Conservation (phyloP, 2,888 invertebrate species). For the Amblyteles armatorius region DNA sequence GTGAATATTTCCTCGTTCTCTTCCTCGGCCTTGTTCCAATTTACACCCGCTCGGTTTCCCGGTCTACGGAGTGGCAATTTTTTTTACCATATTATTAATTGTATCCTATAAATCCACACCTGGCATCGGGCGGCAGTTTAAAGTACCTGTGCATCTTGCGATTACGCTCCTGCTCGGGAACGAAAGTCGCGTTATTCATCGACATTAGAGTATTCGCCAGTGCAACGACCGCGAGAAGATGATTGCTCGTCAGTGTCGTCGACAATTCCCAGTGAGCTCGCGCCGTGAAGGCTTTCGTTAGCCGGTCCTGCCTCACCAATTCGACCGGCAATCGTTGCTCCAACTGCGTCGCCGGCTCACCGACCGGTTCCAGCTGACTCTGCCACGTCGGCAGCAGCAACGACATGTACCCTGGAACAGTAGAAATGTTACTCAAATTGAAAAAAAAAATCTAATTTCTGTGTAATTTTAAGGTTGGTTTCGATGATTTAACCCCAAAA, state of each 20-base stretch:
- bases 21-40: slow-evolving; percentile 91
- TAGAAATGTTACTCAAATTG: background rate
- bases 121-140: background rate
- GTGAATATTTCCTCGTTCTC: slow-evolving; percentile 93
- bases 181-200: slow-evolving; percentile 97
- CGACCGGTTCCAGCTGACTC: slow-evolving; percentile 85
- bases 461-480: too few species aligned
- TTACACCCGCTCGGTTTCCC: slow-evolving; percentile 87
- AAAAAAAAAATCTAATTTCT: too few species aligned
- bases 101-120: background rate
- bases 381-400: slow-evolving; percentile 96
- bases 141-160: slow-evolving; percentile 90
- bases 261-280: slow-evolving; percentile 98
- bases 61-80: slow-evolving; percentile 84
- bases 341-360: slow-evolving; percentile 81
- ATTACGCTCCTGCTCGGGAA: slow-evolving; percentile 94
- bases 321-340: slow-evolving; percentile 89
- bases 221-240: slow-evolving; percentile 96
- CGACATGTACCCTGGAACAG: slow-evolving; percentile 92
- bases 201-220: slow-evolving; percentile 99
- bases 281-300: slow-evolving; percentile 93
- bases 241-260: slow-evolving; percentile 97
- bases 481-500: too few species aligned
- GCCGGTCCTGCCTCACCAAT: slow-evolving; percentile 90
- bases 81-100: background rate